phyloP scores from a whole-genome alignment of 2,888 invertebrate species.

The Drosophila mettleri region DNA sequence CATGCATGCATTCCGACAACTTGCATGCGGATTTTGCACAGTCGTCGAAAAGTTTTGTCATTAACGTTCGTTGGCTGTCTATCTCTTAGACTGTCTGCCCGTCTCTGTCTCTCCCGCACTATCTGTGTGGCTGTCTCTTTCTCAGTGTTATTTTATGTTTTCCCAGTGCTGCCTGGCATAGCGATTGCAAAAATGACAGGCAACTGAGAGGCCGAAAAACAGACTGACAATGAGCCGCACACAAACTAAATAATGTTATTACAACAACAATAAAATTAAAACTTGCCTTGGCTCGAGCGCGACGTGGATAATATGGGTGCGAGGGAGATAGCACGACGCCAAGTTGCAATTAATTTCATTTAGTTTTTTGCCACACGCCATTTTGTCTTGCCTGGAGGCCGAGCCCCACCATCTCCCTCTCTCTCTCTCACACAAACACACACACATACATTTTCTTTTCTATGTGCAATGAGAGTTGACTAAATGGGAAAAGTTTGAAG shows the following conservation, averaged over 20 bases:
- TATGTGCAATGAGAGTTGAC: slow-evolving; percentile 56
- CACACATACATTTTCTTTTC: slow-evolving; percentile 13
- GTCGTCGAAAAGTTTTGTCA: slow-evolving; percentile 79
- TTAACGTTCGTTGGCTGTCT: slow-evolving; percentile 69
- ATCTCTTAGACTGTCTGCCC: slow-evolving; percentile 16
- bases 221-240: slow-evolving; percentile 44
- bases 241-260: slow-evolving; percentile 76
- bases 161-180: slow-evolving; percentile 42
- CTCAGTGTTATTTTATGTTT: slow-evolving; percentile 65
- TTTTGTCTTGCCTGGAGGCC: slow-evolving; percentile 40
- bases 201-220: slow-evolving; percentile 43
- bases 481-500: slow-evolving; percentile 81
- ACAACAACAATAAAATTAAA: slow-evolving; percentile 77
- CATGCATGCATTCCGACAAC: slow-evolving; percentile 41
- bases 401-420: background rate
- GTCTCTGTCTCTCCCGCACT: background rate
- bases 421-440: background rate
- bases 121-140: slow-evolving; percentile 15
- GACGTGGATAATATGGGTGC: slow-evolving; percentile 17
- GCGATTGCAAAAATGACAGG: slow-evolving; percentile 74
- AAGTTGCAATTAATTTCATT: slow-evolving; percentile 80
- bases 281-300: slow-evolving; percentile 44
- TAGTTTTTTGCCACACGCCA: slow-evolving; percentile 75
- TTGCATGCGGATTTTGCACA: slow-evolving; percentile 69
- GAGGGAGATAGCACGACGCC: slow-evolving; percentile 52